A percentile compares a stretch with the other conserved stretches of the same genome.
Evolutionary conservation across 2,797 vertebrate genomes (phyloP).

Genomic region (Lagorchestes hirsutus): DNA sequence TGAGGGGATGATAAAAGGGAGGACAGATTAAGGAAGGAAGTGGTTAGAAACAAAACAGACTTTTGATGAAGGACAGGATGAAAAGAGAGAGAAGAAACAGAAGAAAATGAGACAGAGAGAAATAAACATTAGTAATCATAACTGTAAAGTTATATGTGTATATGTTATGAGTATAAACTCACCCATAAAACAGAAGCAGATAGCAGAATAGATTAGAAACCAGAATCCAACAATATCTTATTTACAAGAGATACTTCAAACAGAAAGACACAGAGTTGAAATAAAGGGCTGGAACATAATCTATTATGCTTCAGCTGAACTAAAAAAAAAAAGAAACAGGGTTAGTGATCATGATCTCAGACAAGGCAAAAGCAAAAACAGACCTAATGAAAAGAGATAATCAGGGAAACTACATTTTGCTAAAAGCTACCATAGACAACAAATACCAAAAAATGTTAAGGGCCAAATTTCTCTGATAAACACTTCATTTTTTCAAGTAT

Average conservation of each 20-base stretch:
- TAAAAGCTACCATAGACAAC: background rate
- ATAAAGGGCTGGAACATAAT: background rate
- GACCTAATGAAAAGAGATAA: background rate
- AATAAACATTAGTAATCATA: background rate
- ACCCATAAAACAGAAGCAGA: background rate
- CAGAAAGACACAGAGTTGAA: background rate
- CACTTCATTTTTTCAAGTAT: no score
- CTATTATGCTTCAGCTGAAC: background rate
- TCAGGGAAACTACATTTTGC: background rate
- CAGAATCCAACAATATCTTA: background rate
- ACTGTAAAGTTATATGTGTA: background rate
- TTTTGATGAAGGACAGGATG: background rate
- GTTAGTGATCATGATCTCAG: background rate
- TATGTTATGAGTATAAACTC: background rate
- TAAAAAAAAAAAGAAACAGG: background rate
- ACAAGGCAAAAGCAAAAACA: background rate
- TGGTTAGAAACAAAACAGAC: background rate
- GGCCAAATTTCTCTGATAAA: no score
- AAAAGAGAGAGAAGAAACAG: background rate
- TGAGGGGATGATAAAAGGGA: background rate
- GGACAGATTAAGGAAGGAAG: background rate
- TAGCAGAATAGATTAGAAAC: background rate
- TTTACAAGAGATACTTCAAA: background rate
- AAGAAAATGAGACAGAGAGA: background rate
- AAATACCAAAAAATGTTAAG: background rate